Conservation (phyloP, 30 jellyfish, hydroid and myxozoan species). For the Aurelia aurita complex sp. Pacific region DNA sequence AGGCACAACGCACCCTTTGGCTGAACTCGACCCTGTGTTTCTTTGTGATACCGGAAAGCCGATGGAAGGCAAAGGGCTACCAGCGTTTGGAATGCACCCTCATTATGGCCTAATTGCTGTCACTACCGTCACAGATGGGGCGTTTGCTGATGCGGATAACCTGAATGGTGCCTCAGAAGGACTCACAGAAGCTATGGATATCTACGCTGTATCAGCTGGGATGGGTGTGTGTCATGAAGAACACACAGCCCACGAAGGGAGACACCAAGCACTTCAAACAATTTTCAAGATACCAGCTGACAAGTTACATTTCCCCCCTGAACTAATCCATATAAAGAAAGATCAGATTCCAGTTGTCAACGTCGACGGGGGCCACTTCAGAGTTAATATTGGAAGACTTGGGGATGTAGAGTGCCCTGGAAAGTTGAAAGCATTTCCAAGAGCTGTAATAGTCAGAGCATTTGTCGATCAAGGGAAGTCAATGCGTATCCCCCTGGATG, state of each 20-base stretch:
- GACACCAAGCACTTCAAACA: constrained; percentile 37
- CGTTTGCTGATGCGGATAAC: constrained; percentile 47
- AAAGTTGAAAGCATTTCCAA: constrained; percentile 44
- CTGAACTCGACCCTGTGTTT: constrained; percentile 43
- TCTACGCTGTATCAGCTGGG: constrained; percentile 55
- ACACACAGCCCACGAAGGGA: constrained; percentile 36
- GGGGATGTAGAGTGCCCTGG: constrained; percentile 56
- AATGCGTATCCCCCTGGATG: constrained; percentile 44
- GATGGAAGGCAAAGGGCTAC: constrained; percentile 42
- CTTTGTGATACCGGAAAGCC: constrained; percentile 25
- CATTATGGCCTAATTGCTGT: constrained; percentile 55
- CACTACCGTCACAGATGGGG: constrained; percentile 46
- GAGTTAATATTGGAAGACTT: constrained; percentile 41
- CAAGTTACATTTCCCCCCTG: constrained; percentile 36
- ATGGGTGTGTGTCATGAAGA: constrained; percentile 61
- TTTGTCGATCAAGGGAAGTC: constrained; percentile 34
- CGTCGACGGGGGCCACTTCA: constrained; percentile 34
- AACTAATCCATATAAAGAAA: constrained; percentile 18
- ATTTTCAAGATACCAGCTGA: constrained; percentile 46
- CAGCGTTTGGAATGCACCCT: constrained; percentile 56
- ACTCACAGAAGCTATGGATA: constrained; percentile 38
- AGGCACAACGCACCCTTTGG: constrained; percentile 45
- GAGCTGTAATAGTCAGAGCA: constrained; percentile 56
- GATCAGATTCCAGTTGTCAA: constrained; percentile 43
- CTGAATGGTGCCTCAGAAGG: constrained; percentile 28